Evolutionary conservation across 1,140 invertebrate species (phyloP).

Genomic region (Chironomus striatipennis): DNA sequence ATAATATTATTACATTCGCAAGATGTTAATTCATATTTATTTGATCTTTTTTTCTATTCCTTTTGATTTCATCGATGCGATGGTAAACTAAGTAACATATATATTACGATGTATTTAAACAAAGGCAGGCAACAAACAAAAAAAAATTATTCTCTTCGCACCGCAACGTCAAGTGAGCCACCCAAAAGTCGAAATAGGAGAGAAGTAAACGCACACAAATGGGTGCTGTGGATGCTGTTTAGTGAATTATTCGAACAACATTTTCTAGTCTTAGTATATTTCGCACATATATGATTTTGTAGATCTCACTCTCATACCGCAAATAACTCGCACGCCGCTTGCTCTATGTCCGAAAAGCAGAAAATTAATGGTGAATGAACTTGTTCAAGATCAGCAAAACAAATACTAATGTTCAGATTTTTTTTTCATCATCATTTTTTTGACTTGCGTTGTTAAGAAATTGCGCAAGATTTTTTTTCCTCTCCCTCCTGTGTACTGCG

Average conservation of each 20-base stretch:
- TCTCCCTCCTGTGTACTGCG: no score
- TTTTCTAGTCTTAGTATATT: conserved; percentile 1
- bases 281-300: conserved; percentile 1
- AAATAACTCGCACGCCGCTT: background rate
- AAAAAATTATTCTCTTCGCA: no score
- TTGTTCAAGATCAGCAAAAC: conserved; percentile 23
- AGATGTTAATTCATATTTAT: conserved; percentile 10
- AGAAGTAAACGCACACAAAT: conserved; percentile 5
- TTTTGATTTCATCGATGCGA: no score
- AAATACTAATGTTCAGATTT: conserved; percentile 17
- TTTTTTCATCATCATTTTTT: background rate
- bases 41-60: background rate
- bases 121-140: no score
- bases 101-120: background rate
- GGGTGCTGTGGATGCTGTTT: conserved; percentile 8
- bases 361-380: conserved; percentile 18
- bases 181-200: background rate
- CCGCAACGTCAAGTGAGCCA: background rate
- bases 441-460: background rate
- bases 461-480: background rate
- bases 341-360: background rate
- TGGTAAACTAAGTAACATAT: background rate
- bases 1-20: background rate
- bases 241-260: background rate
- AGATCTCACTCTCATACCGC: background rate